phyloP scores from a whole-genome alignment of 2,113 vertebrate species.

The Brienomyrus longianalis region DNA sequence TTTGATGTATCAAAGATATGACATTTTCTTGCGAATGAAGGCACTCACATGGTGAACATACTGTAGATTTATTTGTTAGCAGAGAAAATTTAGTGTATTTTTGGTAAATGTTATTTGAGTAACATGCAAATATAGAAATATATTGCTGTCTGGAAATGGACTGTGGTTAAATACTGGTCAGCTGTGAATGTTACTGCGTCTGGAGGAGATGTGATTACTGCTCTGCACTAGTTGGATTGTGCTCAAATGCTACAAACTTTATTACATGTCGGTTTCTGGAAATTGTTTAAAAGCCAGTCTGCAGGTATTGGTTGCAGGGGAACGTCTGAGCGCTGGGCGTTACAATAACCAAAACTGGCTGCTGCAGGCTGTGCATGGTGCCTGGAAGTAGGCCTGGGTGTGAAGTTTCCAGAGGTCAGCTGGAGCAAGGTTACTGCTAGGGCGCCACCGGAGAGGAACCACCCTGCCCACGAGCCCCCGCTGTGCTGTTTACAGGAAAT shows the following conservation, averaged over 20 bases:
- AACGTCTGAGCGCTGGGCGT: constrained; percentile 43
- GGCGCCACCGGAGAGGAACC: constrained; percentile 62
- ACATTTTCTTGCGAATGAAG: too few species aligned
- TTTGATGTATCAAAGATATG: too few species aligned
- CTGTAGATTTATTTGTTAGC: too few species aligned
- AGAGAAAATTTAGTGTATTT: too few species aligned
- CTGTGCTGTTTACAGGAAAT: constrained; percentile 69
- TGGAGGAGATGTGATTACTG: background rate
- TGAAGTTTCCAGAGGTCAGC: constrained; percentile 43
- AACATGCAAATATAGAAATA: too few species aligned
- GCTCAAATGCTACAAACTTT: background rate
- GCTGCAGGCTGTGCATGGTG: constrained; percentile 8
- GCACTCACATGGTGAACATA: too few species aligned
- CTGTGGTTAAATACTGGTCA: background rate
- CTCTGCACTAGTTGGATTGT: background rate
- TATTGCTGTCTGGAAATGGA: background rate
- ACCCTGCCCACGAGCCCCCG: constrained; percentile 33
- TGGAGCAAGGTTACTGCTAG: constrained; percentile 49
- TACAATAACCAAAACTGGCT: constrained; percentile 17
- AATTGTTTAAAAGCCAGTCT: too few species aligned
- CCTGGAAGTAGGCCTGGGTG: constrained; percentile 40
- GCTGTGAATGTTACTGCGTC: background rate
- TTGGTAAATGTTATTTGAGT: too few species aligned
- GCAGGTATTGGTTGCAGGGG: constrained; percentile 9
- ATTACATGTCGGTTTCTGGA: background rate